Conservation (phyloP, 2,113 vertebrate genomes). For the Cariama cristata region DNA sequence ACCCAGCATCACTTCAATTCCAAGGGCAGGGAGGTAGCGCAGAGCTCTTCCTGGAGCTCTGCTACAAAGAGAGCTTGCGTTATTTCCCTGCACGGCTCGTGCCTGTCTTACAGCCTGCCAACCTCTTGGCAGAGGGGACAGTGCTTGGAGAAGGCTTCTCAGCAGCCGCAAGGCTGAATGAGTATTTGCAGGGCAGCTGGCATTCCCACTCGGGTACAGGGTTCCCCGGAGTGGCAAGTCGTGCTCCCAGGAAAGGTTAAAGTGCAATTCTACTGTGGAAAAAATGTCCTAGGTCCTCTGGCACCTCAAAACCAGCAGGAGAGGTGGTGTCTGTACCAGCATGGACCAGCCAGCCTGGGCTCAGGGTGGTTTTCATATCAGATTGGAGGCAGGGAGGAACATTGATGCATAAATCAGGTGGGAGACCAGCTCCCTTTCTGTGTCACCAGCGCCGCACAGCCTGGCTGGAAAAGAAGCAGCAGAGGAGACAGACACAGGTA, state of each 20-base stretch:
- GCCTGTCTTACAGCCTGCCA: not conserved
- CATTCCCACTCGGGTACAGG: not conserved
- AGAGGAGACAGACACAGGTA: not conserved
- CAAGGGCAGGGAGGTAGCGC: not conserved
- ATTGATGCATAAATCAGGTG: not conserved
- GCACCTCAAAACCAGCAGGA: not conserved
- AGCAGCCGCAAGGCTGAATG: not conserved
- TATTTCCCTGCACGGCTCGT: accelerated
- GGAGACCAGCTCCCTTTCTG: not conserved
- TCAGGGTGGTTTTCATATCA: not conserved
- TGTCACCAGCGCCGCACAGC: not conserved
- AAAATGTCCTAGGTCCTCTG: not conserved
- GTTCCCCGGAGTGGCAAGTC: not conserved
- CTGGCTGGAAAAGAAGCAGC: not conserved
- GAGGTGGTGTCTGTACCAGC: not conserved
- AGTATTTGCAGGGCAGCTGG: not conserved
- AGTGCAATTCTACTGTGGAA: not conserved
- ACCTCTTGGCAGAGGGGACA: not conserved
- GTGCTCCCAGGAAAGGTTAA: not conserved
- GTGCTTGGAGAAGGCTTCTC: not conserved
- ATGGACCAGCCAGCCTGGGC: not conserved
- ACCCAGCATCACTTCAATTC: not conserved
- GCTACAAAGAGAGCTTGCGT: not conserved
- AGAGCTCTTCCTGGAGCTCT: not conserved
- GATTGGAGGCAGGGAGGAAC: not conserved